Percentiles rank a stretch among this genome's conserved stretches.
Evolutionary conservation across 2,113 vertebrate genomes (phyloP).

Genomic region (Nothocercus nigrocapillus): DNA sequence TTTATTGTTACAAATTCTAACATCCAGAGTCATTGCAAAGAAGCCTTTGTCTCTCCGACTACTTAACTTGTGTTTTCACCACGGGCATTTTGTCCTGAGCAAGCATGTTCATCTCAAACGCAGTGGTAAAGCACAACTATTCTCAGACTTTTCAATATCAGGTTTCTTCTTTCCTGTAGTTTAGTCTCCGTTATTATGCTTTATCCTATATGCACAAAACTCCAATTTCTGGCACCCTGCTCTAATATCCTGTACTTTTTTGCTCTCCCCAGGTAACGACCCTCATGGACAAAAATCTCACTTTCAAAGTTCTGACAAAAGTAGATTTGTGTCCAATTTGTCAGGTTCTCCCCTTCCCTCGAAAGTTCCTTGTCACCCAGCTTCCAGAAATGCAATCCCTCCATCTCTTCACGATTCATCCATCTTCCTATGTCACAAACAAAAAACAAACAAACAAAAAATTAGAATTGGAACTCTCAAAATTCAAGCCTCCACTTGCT

Average conservation of each 20-base stretch:
- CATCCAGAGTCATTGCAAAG: neutral
- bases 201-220: neutral
- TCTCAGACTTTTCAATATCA: neutral
- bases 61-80: neutral
- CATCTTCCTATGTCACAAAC: neutral
- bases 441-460: neutral
- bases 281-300: neutral
- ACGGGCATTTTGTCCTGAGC: neutral
- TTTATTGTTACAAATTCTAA: neutral
- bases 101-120: neutral
- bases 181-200: neutral
- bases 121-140: neutral
- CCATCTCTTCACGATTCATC: neutral
- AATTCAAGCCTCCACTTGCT: neutral
- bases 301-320: neutral
- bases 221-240: neutral
- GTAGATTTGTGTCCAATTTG: neutral
- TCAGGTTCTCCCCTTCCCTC: neutral
- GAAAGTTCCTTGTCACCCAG: neutral
- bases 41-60: neutral
- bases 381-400: neutral
- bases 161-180: neutral
- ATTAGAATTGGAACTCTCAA: neutral
- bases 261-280: neutral
- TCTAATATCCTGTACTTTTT: neutral